phyloP scores from a whole-genome alignment of 2,113 vertebrate species.

The Cheirogaleus medius region DNA sequence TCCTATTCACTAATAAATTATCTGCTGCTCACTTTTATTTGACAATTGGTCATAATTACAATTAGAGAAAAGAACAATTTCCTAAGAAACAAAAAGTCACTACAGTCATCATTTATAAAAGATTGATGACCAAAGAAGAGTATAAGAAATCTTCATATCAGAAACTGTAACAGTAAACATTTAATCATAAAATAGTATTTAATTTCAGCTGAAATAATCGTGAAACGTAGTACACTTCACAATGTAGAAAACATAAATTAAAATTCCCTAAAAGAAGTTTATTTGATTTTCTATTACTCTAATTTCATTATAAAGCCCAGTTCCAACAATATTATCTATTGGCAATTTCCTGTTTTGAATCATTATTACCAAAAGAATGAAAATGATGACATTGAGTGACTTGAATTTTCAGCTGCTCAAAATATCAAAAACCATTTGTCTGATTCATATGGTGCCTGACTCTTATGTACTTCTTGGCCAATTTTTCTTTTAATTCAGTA shows the following conservation, averaged over 20 bases:
- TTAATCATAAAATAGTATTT: not conserved
- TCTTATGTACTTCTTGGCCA: not conserved
- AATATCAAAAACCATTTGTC: not conserved
- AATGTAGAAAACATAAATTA: not conserved
- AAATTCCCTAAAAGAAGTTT: not conserved
- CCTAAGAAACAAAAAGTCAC: not conserved
- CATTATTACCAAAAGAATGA: not conserved
- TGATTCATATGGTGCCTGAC: not conserved
- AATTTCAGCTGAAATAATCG: not conserved
- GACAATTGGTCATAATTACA: not conserved
- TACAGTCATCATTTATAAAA: not conserved
- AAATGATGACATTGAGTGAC: not conserved
- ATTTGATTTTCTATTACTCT: not conserved
- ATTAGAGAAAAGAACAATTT: slow-evolving; percentile 14
- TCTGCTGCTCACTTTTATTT: not conserved
- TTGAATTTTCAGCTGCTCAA: not conserved
- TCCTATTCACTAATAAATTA: not conserved
- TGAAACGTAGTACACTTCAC: not conserved
- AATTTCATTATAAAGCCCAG: not conserved
- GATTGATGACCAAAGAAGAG: not conserved
- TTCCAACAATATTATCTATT: not conserved
- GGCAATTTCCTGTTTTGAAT: not conserved
- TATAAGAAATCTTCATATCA: not conserved
- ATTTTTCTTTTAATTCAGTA: not conserved
- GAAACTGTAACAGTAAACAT: not conserved